Evolutionary conservation across 2,113 vertebrate genomes (phyloP).

Genomic region (Casuarius casuarius): DNA sequence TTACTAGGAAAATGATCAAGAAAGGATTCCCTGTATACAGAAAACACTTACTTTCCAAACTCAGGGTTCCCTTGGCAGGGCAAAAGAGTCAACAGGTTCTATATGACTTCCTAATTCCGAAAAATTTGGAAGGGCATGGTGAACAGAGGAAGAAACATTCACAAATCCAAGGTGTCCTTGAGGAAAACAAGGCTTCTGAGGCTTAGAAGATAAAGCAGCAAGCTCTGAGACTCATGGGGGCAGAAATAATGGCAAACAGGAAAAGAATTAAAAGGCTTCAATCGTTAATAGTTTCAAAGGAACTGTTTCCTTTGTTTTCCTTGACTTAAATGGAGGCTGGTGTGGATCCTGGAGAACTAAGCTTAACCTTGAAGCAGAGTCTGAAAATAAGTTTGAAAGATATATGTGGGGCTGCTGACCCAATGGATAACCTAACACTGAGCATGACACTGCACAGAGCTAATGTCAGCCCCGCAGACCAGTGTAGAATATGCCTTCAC

Average conservation of each 20-base stretch:
- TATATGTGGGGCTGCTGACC: slow-evolving; percentile 1
- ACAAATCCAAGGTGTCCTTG: slow-evolving; percentile 53
- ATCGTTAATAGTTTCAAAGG: slow-evolving; percentile 56
- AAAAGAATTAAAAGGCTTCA: slow-evolving; percentile 61
- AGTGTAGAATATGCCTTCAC: background rate
- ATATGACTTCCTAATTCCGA: background rate
- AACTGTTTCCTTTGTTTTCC: slow-evolving; percentile 36
- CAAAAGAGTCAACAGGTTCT: background rate
- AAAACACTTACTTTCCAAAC: background rate
- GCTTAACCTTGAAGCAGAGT: slow-evolving; percentile 22
- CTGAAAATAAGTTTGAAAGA: slow-evolving; percentile 33
- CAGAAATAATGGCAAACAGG: slow-evolving; percentile 57
- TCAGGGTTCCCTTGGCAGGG: background rate
- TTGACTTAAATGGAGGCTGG: background rate
- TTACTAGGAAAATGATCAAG: background rate
- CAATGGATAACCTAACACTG: background rate
- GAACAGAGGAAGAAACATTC: slow-evolving; percentile 35
- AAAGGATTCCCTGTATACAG: background rate
- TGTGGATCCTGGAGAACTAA: slow-evolving; percentile 3
- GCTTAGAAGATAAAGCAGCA: slow-evolving; percentile 61
- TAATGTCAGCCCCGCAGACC: background rate
- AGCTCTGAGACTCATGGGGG: background rate
- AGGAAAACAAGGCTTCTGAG: slow-evolving; percentile 53
- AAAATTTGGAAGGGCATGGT: slow-evolving; percentile 8
- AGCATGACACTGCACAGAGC: background rate